Conservation (phyloP, 2,113 vertebrate species). For the Festucalex cinctus region DNA sequence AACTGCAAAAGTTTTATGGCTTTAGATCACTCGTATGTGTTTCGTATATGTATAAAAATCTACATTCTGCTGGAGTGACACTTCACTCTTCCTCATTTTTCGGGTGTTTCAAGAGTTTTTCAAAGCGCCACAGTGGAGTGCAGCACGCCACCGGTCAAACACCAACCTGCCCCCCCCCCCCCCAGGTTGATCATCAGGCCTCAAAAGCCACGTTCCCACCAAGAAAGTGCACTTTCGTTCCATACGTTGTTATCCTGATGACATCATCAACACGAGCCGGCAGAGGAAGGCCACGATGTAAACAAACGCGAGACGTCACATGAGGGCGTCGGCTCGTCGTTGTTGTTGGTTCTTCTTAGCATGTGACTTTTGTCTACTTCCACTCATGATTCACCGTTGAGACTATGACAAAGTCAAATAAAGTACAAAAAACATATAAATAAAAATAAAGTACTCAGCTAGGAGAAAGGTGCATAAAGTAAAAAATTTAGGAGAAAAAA, state of each 20-base stretch:
- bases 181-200: not conserved
- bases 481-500: too few species aligned
- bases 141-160: not conserved
- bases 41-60: constrained; percentile 27
- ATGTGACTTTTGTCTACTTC: not conserved
- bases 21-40: constrained; percentile 37
- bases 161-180: too few species aligned
- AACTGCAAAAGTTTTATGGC: constrained; percentile 43
- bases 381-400: not conserved
- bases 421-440: not conserved
- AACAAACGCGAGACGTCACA: not conserved
- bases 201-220: not conserved
- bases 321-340: not conserved
- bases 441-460: too few species aligned
- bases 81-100: constrained; percentile 39
- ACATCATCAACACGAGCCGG: too few species aligned
- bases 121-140: not conserved
- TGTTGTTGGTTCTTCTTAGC: not conserved
- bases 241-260: too few species aligned
- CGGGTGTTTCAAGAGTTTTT: constrained; percentile 11
- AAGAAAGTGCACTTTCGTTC: not conserved
- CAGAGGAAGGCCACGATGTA: not conserved
- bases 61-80: constrained; percentile 40
- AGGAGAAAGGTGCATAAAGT: too few species aligned
- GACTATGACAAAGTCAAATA: too few species aligned